Evolutionary conservation across 2,888 invertebrate genomes (phyloP), one percentile per base, ranked within the genome.

Genomic region (Onthophagus sagittarius): DNA sequence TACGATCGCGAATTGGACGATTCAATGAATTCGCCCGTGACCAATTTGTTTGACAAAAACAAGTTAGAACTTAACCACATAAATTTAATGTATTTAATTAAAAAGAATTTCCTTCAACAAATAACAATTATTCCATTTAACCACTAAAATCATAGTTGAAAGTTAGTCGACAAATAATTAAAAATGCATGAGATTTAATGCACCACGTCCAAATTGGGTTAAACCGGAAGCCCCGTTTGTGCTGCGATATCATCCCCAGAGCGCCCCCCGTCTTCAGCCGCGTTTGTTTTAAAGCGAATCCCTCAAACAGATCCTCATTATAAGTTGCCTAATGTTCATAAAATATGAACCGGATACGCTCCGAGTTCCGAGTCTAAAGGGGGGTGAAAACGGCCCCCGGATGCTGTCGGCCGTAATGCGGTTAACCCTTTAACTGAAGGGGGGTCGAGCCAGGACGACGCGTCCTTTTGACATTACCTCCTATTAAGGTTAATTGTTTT

Each of bases 271-370:
- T 79, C 79, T 79, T 78, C 77, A 77, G 76, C 80, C 77, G 78
- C 80, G 78, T 80, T 80, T 80, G 80, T 79, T 79, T 77, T 77
- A 78, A 80, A 79, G 79, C 83, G 81, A 83, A 82, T 82, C 83
- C 84, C 83, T 84, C 85, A 85, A 86, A 85, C 85, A 85, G 85
- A 84, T 84, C 84, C 83, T 84, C 84, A 85, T 85, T 86, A 86
- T 85, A 85, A 84, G 80, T 85, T 85, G 83, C 83, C 84, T 84
- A 84, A 84, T 84, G 84, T 84, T 84, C 85, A 85, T 86, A 84
- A 85, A 86, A 85, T 85, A 86, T 86, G 80, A 76, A 85, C 70
- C 69, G 62, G 82, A 81, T 80, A 79, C 79, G 79, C 78, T 77
- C 78, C 74, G 76, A 75, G 80, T 76, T 78, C 79, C 77, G 80